Evolutionary conservation across 2,797 vertebrate genomes (phyloP), one percentile per base, ranked within the genome.

Genomic region (Chaunax sp.): DNA sequence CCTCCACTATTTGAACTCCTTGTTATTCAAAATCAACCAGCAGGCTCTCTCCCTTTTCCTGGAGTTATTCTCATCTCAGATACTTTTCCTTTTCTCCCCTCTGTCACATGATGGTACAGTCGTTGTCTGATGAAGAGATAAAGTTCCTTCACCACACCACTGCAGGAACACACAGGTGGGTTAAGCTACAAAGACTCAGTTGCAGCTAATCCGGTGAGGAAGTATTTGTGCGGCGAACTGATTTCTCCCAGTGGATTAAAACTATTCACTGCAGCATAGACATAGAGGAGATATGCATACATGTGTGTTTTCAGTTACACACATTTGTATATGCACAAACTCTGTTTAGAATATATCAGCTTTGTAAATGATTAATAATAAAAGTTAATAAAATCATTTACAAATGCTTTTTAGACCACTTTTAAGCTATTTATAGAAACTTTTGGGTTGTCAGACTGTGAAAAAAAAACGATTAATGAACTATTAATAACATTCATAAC

Each of bases 21-120:
- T 73, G 74, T 90, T 78, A 84, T 89, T 92, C 87, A 91, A 78
- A 86, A 90, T 78, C 78, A 75, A 83, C 77, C 86, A 89, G 77
- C 86, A 86, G 89, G 75, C 65, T 82, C 55, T 70, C 73, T 67
- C 81, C 64, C 58, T 60, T 63, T 70, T 69, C 60, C 75, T 45
- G 66, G 61, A 82, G 70, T 81, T 87, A 84, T 85, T 89, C 82
- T 81, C 82, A 79, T 83, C 82, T 56, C 53, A 62, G 44, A 77
- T 69, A 80, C 57, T 78, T 59, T 74, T 40, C 41, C 19, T 57
- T 57, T 5, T 69, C 53, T 63, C 66, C 62, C 47, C 41, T 68
- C 57, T 30, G 51, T 73, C 66, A 50, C 56, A 56, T 26, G 73
- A 70, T 33, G 66, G 64, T 69, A 76, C 65, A 80, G 75, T 71